Base-by-base conservation (phyloP, 2,888 invertebrate genomes). In the Drosophila formosana region DNA sequence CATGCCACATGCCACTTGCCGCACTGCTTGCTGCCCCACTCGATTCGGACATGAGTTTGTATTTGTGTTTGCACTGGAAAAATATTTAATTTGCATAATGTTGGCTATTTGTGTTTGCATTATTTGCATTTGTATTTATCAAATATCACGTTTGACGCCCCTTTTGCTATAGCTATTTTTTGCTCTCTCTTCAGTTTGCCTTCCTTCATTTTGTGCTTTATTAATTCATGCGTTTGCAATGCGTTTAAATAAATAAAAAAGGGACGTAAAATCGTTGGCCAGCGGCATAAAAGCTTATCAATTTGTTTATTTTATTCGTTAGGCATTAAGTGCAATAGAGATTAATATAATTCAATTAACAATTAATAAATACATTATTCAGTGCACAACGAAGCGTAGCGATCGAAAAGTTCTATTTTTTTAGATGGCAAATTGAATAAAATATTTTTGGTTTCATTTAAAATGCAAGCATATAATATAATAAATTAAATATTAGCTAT, bases 11-110 rank as follows among this genome's bases (percentile, higher is more conserved):
- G 57, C 57, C 57, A 26, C 57, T 18, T 37, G 46, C 41, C 58
- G 23, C 50, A 37, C 41, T 23, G 18, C 39, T 23, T 57, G 25
- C 32, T 47, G 8, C 30, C 8, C 13, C 73, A 72, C 75, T 75
- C 72, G 66, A 72, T 58, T 66, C 73, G 13, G 47, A 46, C 69
- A 52, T 58, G 52, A 69, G 47, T 70, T 64, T 41, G 43, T 65
- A 51, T 71, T 67, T 75, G 63, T 66, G 52, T 66, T 75, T 76
- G 63, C 61, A 37, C 50, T 61, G 46, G 61, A 88, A 84, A 87
- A 87, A 88, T 88, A 84, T 89, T 84, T 77, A 66, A 85, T 87
- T 89, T 85, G 67, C 89, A 85, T 89, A 89, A 75, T 84, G 87
- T 80, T 83, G 80, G 41, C 68, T 77, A 86, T 82, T 76, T 72